Base-by-base conservation (phyloP, 2,797 vertebrate species). In the Sebastes hubbsi region DNA sequence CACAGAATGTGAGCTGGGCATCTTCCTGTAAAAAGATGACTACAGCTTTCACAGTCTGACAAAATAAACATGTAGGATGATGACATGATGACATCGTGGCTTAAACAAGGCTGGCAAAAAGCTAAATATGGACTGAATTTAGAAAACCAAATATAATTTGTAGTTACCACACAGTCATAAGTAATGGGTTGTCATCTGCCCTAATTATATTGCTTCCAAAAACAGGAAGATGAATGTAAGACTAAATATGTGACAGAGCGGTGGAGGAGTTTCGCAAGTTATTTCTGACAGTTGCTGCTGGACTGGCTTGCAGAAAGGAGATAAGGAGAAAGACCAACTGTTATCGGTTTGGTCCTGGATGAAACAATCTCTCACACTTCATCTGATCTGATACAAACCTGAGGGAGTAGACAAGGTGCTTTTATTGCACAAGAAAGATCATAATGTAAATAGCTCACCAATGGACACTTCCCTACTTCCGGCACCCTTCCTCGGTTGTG, bases 141-240 rank as follows among this genome's bases (percentile, higher is more conserved):
- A 86, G 75, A 92, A 91, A 91, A 84, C 24, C 65, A 82, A 90
- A 83, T 83, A 77, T 91, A 90, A 91, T 88, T 85, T 86, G 66
- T 68, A 84, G 87, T 60, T 13, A 80, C 82, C 69, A 69, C 81
- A 72, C 81, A 80, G 78, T 64, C 65, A 62, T 88, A 90, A 92
- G 83, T 89, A 81, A 84, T 80, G 72, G 83, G 85, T 77, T 85
- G 70, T 79, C 76, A 73, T 77, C 38, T 25, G 54, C 75, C 12
- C 71, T 91, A 94, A 93, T 87, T 89, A 91, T 70, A 90, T 73
- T 84, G 85, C 74, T 80, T 86, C 74, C 38, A 80, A 80, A 84
- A 90, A 62, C 62, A 81, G 77, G 61, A 75, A 24, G 72, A 75
- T 73, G 27, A 78, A 88, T 78, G 76, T 85, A 34, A 77, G 70